Base-by-base conservation (phyloP, 1,140 invertebrate genomes). In the Conus betulinus region DNA sequence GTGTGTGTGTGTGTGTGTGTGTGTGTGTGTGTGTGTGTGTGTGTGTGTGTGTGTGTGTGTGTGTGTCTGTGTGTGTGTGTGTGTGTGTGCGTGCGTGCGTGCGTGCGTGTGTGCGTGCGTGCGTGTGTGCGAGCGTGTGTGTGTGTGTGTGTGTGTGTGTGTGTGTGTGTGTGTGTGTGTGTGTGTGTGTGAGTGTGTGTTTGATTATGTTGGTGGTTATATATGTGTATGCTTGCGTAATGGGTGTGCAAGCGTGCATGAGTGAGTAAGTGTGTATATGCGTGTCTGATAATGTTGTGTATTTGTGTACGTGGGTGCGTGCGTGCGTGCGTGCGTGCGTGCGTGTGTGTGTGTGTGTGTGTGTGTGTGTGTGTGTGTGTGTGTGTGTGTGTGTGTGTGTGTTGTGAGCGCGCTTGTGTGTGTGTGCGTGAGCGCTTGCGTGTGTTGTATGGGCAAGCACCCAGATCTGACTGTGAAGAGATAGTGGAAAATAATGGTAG, bases 161-260 rank as follows among this genome's bases (percentile, higher is more conserved):
- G 71, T 74, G 71, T 74, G 71, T 25, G 71, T 74, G 71, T 74
- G 71, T 74, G 71, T 74, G 71, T 74, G 71, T 74, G 71, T 74
- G 71, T 74, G 71, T 74, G 71, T 74, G 71, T 74, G 71, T 74
- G 71, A 1, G 71, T 74, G 71, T 74, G 71, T 74, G 23, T 74
- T 8, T 74, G 71, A 6, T 17, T 25, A n/a, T n/a, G n/a, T n/a
- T n/a, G n/a, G n/a, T n/a, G n/a, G n/a, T n/a, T n/a, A n/a, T n/a
- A n/a, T n/a, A n/a, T 82, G 27, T 82, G 79, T 17, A 60, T 60
- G 57, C 17, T 7, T 60, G 7, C 57, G 57, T 20, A n/a, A n/a
- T n/a, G n/a, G n/a, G 60, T 20, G 60, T 20, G 60, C 4, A 1
- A 2, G 60, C 4, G 60, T 63, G 60, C 4, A 4, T 63, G 60